Conservation (phyloP, 2,888 invertebrate species). For the Chloromyia formosa region DNA sequence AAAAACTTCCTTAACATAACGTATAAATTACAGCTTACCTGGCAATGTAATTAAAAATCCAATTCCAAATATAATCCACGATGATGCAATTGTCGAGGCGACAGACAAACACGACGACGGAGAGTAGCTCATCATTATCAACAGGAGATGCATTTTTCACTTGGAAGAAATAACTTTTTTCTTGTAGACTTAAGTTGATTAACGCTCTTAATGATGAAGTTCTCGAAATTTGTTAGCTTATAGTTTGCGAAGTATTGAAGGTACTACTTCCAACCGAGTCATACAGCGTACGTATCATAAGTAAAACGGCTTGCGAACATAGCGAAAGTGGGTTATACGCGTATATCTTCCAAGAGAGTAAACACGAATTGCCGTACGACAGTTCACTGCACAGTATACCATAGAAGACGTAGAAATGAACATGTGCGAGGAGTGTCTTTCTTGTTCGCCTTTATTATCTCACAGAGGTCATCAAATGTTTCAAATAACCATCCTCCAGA, state of each 20-base stretch:
- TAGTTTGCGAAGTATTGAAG: too few species aligned
- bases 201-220: conserved; percentile 7
- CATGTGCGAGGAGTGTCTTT: conserved; percentile 1
- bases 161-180: too few species aligned
- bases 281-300: too few species aligned
- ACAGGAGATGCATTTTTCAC: conserved; percentile 37
- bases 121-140: conserved; percentile 39
- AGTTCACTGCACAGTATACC: not conserved
- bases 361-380: conserved; percentile 7
- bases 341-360: conserved; percentile 8
- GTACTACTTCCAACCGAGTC: too few species aligned
- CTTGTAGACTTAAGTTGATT: conserved; percentile 1
- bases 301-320: too few species aligned
- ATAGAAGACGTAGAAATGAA: not conserved
- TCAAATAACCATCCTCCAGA: too few species aligned
- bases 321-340: too few species aligned
- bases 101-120: conserved; percentile 16
- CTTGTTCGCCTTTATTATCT: not conserved
- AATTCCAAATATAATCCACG: conserved; percentile 53
- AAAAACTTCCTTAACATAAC: too few species aligned
- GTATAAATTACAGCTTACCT: conserved; percentile 48
- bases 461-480: not conserved
- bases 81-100: conserved; percentile 14
- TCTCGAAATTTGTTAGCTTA: too few species aligned
- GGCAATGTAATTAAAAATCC: conserved; percentile 53